Evolutionary conservation across 2,113 vertebrate genomes (phyloP).

Genomic region (Gymnobelideus leadbeateri): DNA sequence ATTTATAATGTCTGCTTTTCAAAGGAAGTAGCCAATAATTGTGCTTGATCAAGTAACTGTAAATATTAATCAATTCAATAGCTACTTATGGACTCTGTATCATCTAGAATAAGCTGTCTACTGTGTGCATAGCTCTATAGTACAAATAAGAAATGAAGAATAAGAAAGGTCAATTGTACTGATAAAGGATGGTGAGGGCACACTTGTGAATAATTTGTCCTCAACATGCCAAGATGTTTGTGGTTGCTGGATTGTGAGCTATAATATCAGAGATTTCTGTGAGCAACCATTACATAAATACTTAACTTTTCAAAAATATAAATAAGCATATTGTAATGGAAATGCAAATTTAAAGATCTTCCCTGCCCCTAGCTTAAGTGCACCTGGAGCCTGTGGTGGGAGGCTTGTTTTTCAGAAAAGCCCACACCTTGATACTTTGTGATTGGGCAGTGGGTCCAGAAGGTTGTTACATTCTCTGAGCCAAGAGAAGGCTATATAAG

Average conservation of each 20-base stretch:
- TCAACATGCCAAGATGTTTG: background rate
- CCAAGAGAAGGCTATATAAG: too few species aligned
- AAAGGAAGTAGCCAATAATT: background rate
- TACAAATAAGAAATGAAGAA: background rate
- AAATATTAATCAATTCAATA: background rate
- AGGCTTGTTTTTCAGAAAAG: too few species aligned
- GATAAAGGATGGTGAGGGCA: background rate
- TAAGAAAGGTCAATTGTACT: background rate
- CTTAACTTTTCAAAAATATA: background rate
- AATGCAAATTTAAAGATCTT: too few species aligned
- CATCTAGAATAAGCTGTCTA: background rate
- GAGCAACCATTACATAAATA: background rate
- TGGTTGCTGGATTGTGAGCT: background rate
- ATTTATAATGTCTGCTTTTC: background rate
- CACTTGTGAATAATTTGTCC: background rate
- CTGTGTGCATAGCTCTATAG: background rate
- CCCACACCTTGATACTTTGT: too few species aligned
- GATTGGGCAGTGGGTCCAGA: too few species aligned
- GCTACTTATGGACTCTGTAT: background rate
- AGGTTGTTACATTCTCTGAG: too few species aligned
- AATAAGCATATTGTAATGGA: too few species aligned
- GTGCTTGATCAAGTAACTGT: background rate
- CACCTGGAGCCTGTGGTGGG: too few species aligned
- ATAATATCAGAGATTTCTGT: background rate
- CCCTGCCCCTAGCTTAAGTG: too few species aligned